These are phyloP conservation scores for Leuciscus waleckii DNA, from an alignment of 2,797 vertebrate species.

Conservation along the genomic window DNA sequence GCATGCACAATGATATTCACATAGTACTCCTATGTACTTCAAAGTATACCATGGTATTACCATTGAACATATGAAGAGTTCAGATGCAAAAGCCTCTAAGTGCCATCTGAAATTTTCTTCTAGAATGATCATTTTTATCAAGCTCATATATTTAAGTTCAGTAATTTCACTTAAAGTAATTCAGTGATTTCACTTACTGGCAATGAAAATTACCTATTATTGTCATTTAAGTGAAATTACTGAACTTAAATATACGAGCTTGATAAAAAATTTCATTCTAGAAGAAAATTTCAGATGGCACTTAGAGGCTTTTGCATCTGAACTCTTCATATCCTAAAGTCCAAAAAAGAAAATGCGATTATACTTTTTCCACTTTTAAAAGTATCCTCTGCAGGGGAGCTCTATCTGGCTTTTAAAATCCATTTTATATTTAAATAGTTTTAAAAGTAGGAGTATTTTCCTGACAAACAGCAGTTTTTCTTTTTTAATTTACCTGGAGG, in stretches of 20 bases:
- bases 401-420: slow-evolving; percentile 38
- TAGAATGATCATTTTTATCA: too few relatives aligned
- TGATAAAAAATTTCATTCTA: too few relatives aligned
- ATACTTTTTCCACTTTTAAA: not conserved
- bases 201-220: too few relatives aligned
- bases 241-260: too few relatives aligned
- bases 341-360: not conserved
- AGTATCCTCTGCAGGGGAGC: not conserved
- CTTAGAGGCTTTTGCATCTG: too few relatives aligned
- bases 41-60: not conserved
- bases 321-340: not conserved
- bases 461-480: slow-evolving; percentile 53
- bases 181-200: too few relatives aligned
- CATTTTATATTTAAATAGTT: slow-evolving; percentile 45
- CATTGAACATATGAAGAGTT: not conserved
- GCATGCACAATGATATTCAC: not conserved
- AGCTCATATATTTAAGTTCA: too few relatives aligned
- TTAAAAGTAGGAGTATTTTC: slow-evolving; percentile 33
- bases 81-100: too few relatives aligned
- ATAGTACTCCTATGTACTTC: not conserved
- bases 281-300: too few relatives aligned
- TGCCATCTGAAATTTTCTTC: too few relatives aligned
- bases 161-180: too few relatives aligned
- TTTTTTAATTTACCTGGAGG: slow-evolving; percentile 53
- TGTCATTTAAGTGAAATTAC: too few relatives aligned